Evolutionary conservation across 2,888 invertebrate species (phyloP), one percentile per base, ranked within the genome.

Genomic region (Micoletzkya japonica): DNA sequence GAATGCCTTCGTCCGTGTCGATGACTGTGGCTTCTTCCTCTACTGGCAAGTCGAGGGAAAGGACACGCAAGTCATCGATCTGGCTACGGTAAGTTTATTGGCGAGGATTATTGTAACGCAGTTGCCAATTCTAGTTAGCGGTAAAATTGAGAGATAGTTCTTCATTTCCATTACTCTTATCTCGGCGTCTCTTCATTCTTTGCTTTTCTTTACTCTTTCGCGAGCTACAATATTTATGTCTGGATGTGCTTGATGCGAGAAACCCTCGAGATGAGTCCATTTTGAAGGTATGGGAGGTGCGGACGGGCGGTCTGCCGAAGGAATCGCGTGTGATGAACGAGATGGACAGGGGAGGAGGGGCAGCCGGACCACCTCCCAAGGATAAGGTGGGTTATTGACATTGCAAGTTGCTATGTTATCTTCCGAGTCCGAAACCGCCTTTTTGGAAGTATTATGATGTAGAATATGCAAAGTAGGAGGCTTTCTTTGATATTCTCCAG

Each of bases 41-140:
- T 86, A 87, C 79, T 89, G 88, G 88, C 87, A 87, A 72, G 86
- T 87, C 76, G 88, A 88, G 56, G 87, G 87, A 69, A 86, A 86
- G 95, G 98, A 98, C 86, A 97, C 97, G 63, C 95, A 97, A 88
- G 95, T 97, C 78, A 91, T 98, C 85, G 98, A 98, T 88, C 89
- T 97, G 85, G 95, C 95, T 85, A 96, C 97, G 91, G 96, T 98
- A 82, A 95, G 94, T 88, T 96, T 96, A 87, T 92, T 1, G 17
- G 26, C 56, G 56, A 4, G 6, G n/a, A 32, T 4, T n/a, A 28
- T 4, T 26, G 30, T 96, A 83, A 10, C 20, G 10, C 44, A 44
- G 44, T 20, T 44, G 10, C 10, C 44, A 44, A 44, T 44, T n/a
- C n/a, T n/a, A n/a, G n/a, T n/a, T n/a, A n/a, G n/a, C n/a, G n/a